Conservation (phyloP, 2,113 vertebrate species). For the Microtus pennsylvanicus region DNA sequence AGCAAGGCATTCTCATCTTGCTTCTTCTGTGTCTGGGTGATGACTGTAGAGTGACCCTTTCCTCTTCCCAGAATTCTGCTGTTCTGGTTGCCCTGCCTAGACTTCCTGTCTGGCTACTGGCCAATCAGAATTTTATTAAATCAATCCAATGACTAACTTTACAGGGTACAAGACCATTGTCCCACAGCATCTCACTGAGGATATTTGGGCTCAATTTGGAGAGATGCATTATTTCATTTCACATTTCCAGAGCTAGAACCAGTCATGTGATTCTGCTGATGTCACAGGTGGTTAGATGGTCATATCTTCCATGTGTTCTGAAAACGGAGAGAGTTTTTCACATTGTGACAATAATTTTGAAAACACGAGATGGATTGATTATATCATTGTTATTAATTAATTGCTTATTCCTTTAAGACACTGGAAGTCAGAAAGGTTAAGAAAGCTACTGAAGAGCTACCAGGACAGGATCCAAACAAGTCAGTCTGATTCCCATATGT, state of each 20-base stretch:
- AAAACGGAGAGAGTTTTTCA: neutral
- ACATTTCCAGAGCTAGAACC: neutral
- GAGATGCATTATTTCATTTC: neutral
- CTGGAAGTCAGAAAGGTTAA: neutral
- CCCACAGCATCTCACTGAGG: neutral
- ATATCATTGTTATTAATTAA: neutral
- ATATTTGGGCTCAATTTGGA: neutral
- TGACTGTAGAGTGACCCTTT: too few relatives aligned
- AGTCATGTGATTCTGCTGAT: neutral
- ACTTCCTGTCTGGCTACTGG: too few relatives aligned
- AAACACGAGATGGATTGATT: neutral
- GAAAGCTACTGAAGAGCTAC: neutral
- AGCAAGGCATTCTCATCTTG: too few relatives aligned
- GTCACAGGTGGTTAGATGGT: neutral
- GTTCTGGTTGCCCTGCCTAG: too few relatives aligned
- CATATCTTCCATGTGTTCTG: neutral
- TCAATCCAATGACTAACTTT: too few relatives aligned
- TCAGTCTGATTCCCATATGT: neutral
- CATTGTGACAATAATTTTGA: neutral
- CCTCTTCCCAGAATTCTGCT: too few relatives aligned
- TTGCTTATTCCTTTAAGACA: neutral
- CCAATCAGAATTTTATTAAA: too few relatives aligned
- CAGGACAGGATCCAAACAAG: neutral
- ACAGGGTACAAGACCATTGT: too few relatives aligned
- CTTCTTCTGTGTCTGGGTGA: too few relatives aligned